Evolutionary conservation across 2,113 vertebrate species (phyloP), one percentile per base, ranked within the genome.

Genomic region (Hippopotamus amphibius): DNA sequence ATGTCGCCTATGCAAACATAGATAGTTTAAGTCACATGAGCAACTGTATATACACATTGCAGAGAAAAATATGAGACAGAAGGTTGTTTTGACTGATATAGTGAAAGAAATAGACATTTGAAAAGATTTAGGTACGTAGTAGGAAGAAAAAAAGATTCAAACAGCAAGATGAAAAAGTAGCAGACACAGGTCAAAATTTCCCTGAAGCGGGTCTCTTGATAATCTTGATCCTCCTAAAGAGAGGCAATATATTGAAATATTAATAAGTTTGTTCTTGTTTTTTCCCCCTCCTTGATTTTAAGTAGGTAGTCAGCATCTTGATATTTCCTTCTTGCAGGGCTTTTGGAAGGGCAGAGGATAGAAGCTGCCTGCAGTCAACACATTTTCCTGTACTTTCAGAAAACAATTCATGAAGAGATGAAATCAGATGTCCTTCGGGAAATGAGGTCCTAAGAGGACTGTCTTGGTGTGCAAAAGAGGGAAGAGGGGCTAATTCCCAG

Each of bases 1-100:
- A 92, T 99, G 99, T 50, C 98, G 98, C 72, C 99, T 99, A 97
- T n/a, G 69, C 85, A 97, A 98, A 96, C 57, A 84, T 37, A 97
- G 93, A 84, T 2, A 79, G 80, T 71, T 90, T 63, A 69, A 63
- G 8, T 63, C 55, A 71, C 30, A 63, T 17, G 37, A 84, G 41
- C 61, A 76, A 66, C 6, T 74, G 19, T 46, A 82, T 21, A 21
- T 46, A 33, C 17, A 66, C 5, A 37, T 14, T 57, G n/a, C 43
- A 59, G 33, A 59, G 43, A 41, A 69, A 88, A 89, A 63, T 55
- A 57, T 14, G 68, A 85, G 37, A 33, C 19, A 28, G 6, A 41
- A 48, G 13, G 53, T 53, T 46, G 82, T 16, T 80, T 48, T 59
- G 79, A 77, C 59, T 43, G 50, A 82, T 79, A 16, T 2, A 81